These are phyloP conservation scores for Tenthredo notha DNA, from an alignment of 2,888 invertebrate genomes.

Conservation along the genomic window DNA sequence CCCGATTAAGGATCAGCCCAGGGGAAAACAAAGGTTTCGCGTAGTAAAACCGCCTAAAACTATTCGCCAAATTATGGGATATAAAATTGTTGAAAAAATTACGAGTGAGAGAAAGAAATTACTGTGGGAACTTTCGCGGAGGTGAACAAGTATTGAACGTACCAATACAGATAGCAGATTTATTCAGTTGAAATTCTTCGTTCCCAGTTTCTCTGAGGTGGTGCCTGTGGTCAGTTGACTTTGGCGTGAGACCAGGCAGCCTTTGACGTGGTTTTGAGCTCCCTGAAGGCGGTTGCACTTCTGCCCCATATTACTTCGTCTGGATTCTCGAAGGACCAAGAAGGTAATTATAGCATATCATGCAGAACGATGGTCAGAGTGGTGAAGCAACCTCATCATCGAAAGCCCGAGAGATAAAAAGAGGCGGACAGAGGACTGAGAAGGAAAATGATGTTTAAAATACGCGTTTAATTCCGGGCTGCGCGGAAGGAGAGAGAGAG, in stretches of 20 bases:
- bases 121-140: slow-evolving; percentile 39
- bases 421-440: neutral
- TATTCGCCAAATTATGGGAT: slow-evolving; percentile 45
- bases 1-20: neutral
- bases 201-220: neutral
- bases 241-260: slow-evolving; percentile 38
- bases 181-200: neutral
- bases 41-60: neutral
- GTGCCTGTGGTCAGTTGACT: slow-evolving; percentile 30
- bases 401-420: neutral
- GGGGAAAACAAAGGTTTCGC: neutral
- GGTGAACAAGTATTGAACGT: neutral
- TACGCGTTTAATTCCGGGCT: slow-evolving; percentile 1
- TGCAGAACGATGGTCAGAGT: neutral
- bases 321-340: neutral
- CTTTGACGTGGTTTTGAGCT: slow-evolving; percentile 36
- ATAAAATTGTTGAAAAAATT: neutral
- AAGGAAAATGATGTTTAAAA: neutral
- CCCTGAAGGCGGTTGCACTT: slow-evolving; percentile 10
- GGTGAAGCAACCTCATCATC: neutral
- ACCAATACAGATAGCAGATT: neutral
- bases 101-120: neutral
- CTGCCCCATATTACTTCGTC: neutral
- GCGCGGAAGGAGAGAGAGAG: neutral
- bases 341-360: slow-evolving; percentile 22